Percentiles rank a stretch among this genome's conserved stretches.
Evolutionary conservation across 2,113 vertebrate genomes (phyloP).

Genomic region (Peromyscus californicus): DNA sequence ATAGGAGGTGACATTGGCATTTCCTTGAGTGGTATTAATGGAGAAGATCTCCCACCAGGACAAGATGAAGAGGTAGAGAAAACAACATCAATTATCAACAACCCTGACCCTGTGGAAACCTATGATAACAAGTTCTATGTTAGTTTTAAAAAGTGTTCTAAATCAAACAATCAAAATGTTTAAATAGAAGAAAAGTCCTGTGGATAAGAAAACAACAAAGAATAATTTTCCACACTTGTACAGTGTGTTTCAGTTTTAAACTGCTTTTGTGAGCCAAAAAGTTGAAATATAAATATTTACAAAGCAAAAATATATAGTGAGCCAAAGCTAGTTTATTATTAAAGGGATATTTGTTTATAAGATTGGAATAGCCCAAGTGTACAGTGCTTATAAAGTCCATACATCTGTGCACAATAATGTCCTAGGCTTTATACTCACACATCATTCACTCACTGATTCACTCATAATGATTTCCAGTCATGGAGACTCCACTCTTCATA

Average conservation of each 20-base stretch:
- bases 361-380: neutral
- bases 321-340: neutral
- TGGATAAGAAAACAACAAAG: neutral
- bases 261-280: neutral
- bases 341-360: neutral
- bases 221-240: neutral
- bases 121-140: neutral
- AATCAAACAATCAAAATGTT: neutral
- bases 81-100: no score
- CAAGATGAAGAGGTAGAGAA: neutral
- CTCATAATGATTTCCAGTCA: no score
- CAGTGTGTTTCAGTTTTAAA: neutral
- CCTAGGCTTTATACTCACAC: neutral
- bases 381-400: neutral
- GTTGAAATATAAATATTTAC: neutral
- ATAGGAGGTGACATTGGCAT: no score
- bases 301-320: neutral
- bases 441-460: neutral
- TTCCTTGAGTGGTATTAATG: neutral
- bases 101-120: neutral
- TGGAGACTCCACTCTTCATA: neutral
- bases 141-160: neutral
- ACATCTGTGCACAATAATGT: neutral
- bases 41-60: neutral
- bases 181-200: neutral